Evolutionary conservation across 2,888 invertebrate species (phyloP).

Genomic region (Xylota segnis): DNA sequence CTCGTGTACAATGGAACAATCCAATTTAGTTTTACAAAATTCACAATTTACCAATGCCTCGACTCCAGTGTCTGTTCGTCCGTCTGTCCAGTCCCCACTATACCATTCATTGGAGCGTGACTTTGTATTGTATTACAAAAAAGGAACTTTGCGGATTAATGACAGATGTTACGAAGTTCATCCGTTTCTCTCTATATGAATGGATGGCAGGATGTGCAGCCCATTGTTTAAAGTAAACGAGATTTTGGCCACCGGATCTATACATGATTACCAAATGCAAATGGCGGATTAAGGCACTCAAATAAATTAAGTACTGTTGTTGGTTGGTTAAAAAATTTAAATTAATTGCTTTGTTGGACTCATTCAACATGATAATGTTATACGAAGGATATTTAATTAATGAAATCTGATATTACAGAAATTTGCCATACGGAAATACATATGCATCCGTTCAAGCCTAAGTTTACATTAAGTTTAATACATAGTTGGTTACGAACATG

Average conservation of each 20-base stretch:
- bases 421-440: background rate
- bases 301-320: constrained; percentile 21
- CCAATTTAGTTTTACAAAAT: constrained; percentile 32
- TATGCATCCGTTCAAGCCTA: too few relatives aligned
- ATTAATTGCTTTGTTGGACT: constrained; percentile 17
- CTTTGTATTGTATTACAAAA: background rate
- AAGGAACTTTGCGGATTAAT: constrained; percentile 47
- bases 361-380: constrained; percentile 7
- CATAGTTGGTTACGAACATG: too few relatives aligned
- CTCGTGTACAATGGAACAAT: constrained; percentile 18
- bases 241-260: constrained; percentile 4
- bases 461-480: too few relatives aligned
- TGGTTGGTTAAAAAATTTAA: background rate
- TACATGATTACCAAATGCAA: constrained; percentile 27
- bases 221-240: constrained; percentile 11
- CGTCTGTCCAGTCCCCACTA: too few relatives aligned
- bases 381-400: constrained; percentile 24
- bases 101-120: constrained; percentile 23
- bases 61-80: background rate
- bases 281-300: constrained; percentile 14
- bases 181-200: constrained; percentile 28
- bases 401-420: constrained; percentile 1
- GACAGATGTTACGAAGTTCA: constrained; percentile 51
- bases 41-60: constrained; percentile 27
- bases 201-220: constrained; percentile 1